Evolutionary conservation across 1,140 invertebrate species (phyloP).

Genomic region (Danaus plexippus): DNA sequence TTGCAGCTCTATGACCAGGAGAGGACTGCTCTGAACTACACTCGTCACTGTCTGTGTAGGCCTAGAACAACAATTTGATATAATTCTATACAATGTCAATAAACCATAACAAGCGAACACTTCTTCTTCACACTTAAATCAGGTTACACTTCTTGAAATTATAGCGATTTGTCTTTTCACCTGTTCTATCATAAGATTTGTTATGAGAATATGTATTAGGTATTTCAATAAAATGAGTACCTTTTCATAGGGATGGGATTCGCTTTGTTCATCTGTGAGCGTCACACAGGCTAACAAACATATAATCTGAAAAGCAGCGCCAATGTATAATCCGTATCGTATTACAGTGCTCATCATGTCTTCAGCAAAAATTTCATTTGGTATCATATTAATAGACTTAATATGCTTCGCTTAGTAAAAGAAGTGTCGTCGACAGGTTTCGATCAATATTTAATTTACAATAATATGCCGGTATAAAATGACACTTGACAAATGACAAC

Average conservation of each 20-base stretch:
- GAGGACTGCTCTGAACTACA: slow-evolving; percentile 65
- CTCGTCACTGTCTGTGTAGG: slow-evolving; percentile 61
- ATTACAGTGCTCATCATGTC: slow-evolving; percentile 78
- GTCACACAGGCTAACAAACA: slow-evolving; percentile 79
- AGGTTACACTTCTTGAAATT: no score
- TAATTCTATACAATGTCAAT: no score
- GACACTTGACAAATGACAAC: no score
- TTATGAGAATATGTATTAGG: background rate
- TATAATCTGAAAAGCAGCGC: slow-evolving; percentile 79
- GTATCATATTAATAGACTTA: slow-evolving; percentile 41
- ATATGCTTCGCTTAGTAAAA: no score
- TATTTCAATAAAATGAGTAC: slow-evolving; percentile 19
- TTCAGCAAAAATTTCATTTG: slow-evolving; percentile 66
- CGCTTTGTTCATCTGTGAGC: slow-evolving; percentile 62
- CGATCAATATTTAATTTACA: no score
- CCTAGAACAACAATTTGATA: slow-evolving; percentile 30
- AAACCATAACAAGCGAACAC: no score
- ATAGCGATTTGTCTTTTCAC: no score
- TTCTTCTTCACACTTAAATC: no score
- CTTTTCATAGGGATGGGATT: slow-evolving; percentile 57
- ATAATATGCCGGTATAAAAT: no score
- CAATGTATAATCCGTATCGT: slow-evolving; percentile 77
- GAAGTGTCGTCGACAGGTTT: no score
- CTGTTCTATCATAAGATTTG: background rate
- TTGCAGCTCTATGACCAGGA: slow-evolving; percentile 54